Base-by-base conservation (phyloP, 2,113 vertebrate genomes). In the Chaetodon trifascialis region DNA sequence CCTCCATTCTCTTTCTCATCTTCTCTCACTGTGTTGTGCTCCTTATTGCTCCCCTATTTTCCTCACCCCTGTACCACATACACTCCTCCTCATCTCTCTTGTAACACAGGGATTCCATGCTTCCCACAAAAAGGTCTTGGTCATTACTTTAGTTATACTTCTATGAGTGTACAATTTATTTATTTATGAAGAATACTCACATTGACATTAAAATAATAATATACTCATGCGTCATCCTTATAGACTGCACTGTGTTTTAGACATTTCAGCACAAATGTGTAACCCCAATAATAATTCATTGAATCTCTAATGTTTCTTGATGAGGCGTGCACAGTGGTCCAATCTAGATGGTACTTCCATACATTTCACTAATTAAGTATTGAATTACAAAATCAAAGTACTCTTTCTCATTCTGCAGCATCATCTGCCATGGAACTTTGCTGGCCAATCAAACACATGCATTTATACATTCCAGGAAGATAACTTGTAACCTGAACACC, bases 71-170 rank as follows among this genome's bases (percentile, higher is more conserved):
- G 42, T 23, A 51, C 21, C 52, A 30, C 46, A 44, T 21, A 34
- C 44, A 38, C 62, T 25, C 54, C 64, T 1, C 54, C 34, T 66
- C 56, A 73, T 23, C 55, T 62, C 73, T 62, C 73, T 64, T 69
- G 72, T 80, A 86, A 78, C 42, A 63, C 42, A 52, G 73, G 67
- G 54, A 88, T 80, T 80, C 72, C 76, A 83, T 36, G 77, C 73
- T 21, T 85, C 66, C 38, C 63, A 56, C n/a, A 25, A 56, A 23
- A 77, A 55, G 73, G 38, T 64, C 62, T 63, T 62, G 49, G 77
- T 71, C 55, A 87, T 83, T 80, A 73, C 40, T 71, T 69, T 52
- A 19, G 34, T 40, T 38, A 73, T 58, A 68, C 52, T 38, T 75
- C 42, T 6, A 58, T 71, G 25, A 49, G 23, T 69, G 60, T 36